phyloP scores from a whole-genome alignment of 2,113 vertebrate genomes.

The Gambusia holbrooki region DNA sequence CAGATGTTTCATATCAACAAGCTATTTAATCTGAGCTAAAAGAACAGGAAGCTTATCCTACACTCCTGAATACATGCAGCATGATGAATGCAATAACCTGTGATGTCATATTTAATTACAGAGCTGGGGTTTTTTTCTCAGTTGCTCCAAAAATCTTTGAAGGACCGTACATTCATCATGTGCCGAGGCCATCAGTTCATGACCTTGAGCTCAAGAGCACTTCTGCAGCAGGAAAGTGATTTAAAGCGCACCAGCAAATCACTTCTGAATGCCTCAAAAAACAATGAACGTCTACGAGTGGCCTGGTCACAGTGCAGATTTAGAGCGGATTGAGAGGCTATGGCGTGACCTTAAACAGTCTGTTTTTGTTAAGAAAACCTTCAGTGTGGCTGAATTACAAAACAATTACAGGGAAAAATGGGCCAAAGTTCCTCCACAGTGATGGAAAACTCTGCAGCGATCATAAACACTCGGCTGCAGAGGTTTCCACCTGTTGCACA shows the following conservation, averaged over 20 bases:
- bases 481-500: not conserved
- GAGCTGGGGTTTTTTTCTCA: too few relatives aligned
- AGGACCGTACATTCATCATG: too few relatives aligned
- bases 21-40: too few relatives aligned
- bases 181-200: not conserved
- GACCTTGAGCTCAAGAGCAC: not conserved
- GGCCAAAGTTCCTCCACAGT: not conserved
- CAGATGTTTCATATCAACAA: too few relatives aligned
- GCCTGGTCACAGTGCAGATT: not conserved
- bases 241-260: not conserved
- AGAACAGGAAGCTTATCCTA: too few relatives aligned
- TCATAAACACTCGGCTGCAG: not conserved
- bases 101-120: too few relatives aligned
- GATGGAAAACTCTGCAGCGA: not conserved
- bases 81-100: too few relatives aligned
- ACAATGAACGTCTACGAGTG: too few relatives aligned
- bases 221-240: not conserved
- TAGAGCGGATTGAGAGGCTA: not conserved
- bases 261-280: too few relatives aligned
- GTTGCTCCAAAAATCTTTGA: too few relatives aligned
- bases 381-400: not conserved
- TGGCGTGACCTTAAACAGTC: not conserved
- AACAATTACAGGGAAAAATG: not conserved
- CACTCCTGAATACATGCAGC: too few relatives aligned
- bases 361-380: not conserved